Base-by-base conservation (phyloP, 1,140 invertebrate species). In the Dreissena rostriformis region DNA sequence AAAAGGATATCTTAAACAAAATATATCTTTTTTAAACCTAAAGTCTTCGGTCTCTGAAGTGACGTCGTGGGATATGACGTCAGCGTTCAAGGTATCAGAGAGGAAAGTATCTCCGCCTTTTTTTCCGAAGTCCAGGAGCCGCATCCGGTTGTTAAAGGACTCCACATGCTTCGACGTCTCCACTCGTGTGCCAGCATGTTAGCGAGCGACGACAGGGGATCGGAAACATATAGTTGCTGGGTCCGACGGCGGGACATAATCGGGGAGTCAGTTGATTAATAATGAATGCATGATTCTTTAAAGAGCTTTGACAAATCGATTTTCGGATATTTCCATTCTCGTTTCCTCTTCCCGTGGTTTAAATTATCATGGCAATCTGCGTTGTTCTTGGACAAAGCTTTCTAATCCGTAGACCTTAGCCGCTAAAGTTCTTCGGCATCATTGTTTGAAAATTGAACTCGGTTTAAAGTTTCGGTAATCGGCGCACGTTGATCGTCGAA, bases 141-240 rank as follows among this genome's bases (percentile, higher is more conserved):
- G 63, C 75, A 77, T 70, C 71, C 74, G 63, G 55, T 77, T 84
- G 51, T 68, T 26, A 6, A 66, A 51, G 7, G 73, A 77, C 28
- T 77, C 26, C 39, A 26, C 17, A 15, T 84, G 73, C 26, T 49
- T 6, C 82, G 63, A 49, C 82, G 52, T 4, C 82, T 51, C 26
- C 75, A 67, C 61, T 77, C 82, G 1, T 51, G 52, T 14, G 74
- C 82, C 1, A 84, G 75, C 82, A 84, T 77, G 55, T 84, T 77
- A 0, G 82, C 82, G 29, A 84, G 29, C 5, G 74, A 67, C 39
- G 82, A 77, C 17, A 84, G 39, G 14, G 82, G 82, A n/a, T 74
- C 82, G 19, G 82, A 84, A 26, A 84, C 75, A 10, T 73, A 84
- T 0, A 84, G 63, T 53, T 77, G 82, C 24, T 78, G 65, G 51